Base-by-base conservation (phyloP, 2,797 vertebrate species). In the Petrocephalus schoutedeni region DNA sequence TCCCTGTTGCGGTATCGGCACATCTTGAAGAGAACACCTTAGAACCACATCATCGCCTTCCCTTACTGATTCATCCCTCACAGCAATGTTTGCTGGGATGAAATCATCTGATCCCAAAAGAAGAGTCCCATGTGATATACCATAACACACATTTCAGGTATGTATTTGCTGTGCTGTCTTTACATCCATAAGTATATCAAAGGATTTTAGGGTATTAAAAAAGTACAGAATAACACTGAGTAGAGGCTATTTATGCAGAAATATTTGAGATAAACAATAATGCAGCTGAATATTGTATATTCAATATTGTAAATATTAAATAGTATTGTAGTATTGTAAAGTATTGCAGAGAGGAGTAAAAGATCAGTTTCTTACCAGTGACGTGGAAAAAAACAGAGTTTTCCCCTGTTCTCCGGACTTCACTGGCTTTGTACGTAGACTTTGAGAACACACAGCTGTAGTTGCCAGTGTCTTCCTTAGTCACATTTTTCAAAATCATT, bases 321-420 rank as follows among this genome's bases (percentile, higher is more conserved):
- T 28, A 28, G 28, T 28, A 28, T 28, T 28, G 28, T 28, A 28
- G 28, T 28, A 28, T 0, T 82, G 19, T 64, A 59, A 58, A 1
- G 21, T 61, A 45, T 1, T 16, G 86, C 12, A 7, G 9, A 67
- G 23, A 67, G 61, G 61, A 28, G 23, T 14, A 28, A 67, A 67
- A 28, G 21, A 23, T 86, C 77, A 51, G 59, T 86, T 54, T 28
- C 87, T 88, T 86, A 92, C 93, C 89, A 87, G 91, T 91, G 8
- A 93, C 91, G 8, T 16, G 58, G 88, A 93, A 91, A 54, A 80
- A 32, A 71, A 91, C 86, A 9, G 4, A 16, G 32, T 90, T 59
- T 9, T 21, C 0, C 87, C 90, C 91, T 77, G 0, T 36, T 2
- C 0, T 2, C 16, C 0, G 1, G 36, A 90, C 64, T 7, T 36